Conservation (phyloP, 2,797 vertebrate species). For the Myiotriccus ornatus region DNA sequence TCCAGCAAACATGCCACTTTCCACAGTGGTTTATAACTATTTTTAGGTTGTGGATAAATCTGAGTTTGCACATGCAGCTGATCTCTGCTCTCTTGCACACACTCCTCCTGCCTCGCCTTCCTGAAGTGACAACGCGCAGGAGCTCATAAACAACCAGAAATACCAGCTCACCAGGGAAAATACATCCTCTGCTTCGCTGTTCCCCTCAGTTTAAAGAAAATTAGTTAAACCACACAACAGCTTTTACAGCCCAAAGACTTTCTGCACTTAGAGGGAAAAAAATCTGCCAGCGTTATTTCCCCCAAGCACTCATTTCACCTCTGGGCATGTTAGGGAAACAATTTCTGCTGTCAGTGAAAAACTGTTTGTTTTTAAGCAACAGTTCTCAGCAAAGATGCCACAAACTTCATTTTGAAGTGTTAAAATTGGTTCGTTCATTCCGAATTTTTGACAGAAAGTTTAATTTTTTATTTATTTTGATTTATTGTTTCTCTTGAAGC, state of each 20-base stretch:
- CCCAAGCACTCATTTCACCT: neutral
- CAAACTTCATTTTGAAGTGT: neutral
- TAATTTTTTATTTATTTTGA: neutral
- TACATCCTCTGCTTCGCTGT: neutral
- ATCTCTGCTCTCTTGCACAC: neutral
- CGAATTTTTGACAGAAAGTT: neutral
- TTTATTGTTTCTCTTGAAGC: neutral
- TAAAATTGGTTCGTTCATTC: neutral
- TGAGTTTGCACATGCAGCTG: neutral
- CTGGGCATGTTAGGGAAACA: neutral
- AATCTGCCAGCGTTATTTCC: neutral
- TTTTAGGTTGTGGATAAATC: neutral
- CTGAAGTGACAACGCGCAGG: neutral
- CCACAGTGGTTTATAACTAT: neutral
- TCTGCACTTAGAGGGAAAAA: neutral
- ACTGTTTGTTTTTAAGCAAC: neutral
- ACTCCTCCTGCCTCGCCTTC: neutral
- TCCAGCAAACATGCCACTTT: neutral
- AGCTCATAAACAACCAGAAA: slow-evolving; percentile 36
- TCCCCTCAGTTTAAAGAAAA: slow-evolving; percentile 11
- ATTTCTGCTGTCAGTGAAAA: neutral
- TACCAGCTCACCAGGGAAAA: slow-evolving; percentile 40
- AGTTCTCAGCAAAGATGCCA: neutral
- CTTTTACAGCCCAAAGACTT: neutral
- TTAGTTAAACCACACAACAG: slow-evolving; percentile 26